Evolutionary conservation across 2,888 invertebrate genomes (phyloP), one percentile per base, ranked within the genome.

Genomic region (Plagodis pulveraria): DNA sequence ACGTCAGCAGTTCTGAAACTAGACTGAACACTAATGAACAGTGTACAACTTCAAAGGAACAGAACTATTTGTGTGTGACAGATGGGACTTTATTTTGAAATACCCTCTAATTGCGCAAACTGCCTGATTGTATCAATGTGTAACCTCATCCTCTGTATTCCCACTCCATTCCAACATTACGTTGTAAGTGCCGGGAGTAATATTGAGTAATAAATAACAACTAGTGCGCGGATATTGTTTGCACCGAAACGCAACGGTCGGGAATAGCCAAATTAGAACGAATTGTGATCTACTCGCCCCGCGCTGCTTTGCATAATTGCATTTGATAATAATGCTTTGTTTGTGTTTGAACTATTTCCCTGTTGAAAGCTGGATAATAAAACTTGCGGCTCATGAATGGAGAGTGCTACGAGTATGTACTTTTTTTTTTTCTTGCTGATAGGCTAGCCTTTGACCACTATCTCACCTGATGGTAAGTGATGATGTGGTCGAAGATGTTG

Each of bases 121-220:
- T 36, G 5, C 36, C 6, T 10, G 41, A 8, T 6, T 10, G 6
- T 41, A 12, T 12, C 11, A 43, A 12, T 6, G 9, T 11, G 5
- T 12, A 38, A 36, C 2, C 42, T 55, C 32, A 10, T 35, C 44
- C 55, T 44, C 55, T 54, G 54, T 41, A 32, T 33, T 32, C 7
- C 22, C n/a, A 32, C 40, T 50, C 35, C 36, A 41, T 9, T 43
- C 36, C 6, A 50, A 44, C 72, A 78, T 74, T 73, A 77, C 75
- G 32, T 62, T 50, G 71, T 79, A 80, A 81, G 80, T 77, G 74
- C 73, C 66, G 71, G 58, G 56, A 61, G 70, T 78, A 72, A 78
- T 78, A 81, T 79, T 67, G 72, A 71, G 79, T 69, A 72, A 81
- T 81, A 81, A 81, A 81, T 80, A 81, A 80, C 77, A 78, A 74